phyloP scores from a whole-genome alignment of 1,140 invertebrate species.

The Leguminivora glycinivorella region DNA sequence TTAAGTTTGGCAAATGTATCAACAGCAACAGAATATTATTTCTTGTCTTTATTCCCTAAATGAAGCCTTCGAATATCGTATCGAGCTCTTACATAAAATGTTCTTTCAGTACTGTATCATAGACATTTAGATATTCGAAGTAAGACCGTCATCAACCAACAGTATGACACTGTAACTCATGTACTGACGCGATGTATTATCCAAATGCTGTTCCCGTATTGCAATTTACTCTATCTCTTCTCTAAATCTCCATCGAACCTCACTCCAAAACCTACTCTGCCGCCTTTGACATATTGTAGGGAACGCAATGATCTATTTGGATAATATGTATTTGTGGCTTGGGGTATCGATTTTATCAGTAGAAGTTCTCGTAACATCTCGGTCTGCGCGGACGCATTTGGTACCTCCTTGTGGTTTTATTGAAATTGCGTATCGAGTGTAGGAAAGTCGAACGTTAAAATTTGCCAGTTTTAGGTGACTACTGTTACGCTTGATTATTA shows the following conservation, averaged over 20 bases:
- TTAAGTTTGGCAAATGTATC: too few species aligned
- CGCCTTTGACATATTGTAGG: neutral
- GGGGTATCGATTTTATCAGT: slow-evolving; percentile 25
- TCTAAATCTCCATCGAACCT: neutral
- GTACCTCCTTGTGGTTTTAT: neutral
- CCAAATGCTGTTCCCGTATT: slow-evolving; percentile 10
- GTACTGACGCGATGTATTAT: slow-evolving; percentile 20
- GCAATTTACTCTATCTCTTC: slow-evolving; percentile 17
- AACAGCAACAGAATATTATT: too few species aligned
- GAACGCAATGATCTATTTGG: neutral
- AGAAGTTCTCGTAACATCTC: slow-evolving; percentile 25
- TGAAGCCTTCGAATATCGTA: too few species aligned
- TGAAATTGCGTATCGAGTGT: neutral
- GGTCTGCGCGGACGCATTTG: slow-evolving; percentile 16
- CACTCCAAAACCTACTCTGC: neutral
- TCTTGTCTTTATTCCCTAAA: too few species aligned
- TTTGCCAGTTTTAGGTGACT: neutral
- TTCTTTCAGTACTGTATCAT: neutral
- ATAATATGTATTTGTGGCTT: slow-evolving; percentile 13
- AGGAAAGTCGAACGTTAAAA: neutral
- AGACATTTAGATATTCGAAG: neutral
- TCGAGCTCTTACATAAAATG: too few species aligned
- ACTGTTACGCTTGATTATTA: neutral
- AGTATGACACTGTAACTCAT: slow-evolving; percentile 2
- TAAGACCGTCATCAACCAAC: neutral